Base-by-base conservation (phyloP, 2,113 vertebrate genomes). In the Pogona vitticeps region DNA sequence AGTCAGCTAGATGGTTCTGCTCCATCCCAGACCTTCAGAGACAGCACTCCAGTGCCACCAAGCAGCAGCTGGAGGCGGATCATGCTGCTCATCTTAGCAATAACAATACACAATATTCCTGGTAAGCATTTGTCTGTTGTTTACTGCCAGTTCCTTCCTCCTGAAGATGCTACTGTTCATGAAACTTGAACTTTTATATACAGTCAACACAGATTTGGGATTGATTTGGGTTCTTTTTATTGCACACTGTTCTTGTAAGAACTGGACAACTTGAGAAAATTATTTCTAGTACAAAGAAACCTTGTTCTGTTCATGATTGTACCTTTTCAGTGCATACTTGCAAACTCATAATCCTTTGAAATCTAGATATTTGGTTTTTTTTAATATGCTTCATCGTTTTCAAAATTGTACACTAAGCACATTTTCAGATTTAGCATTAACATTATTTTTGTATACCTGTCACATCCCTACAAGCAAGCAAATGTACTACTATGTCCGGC, bases 61-160 rank as follows among this genome's bases (percentile, higher is more conserved):
- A 91, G 88, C 72, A 95, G 94, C 96, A 98, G 98, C 94, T 99
- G 99, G 99, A 95, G 97, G n/a, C 92, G 98, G 14, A 97, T 99
- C 2, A 4, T 95, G 15, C 97, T 99, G 83, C 96, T 99, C 81
- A 99, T 99, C 92, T 93, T 99, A 1, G 99, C 98, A 1, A 98
- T 99, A 89, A 99, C 99, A 92, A 98, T 99, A 90, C 99, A 99
- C 95, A 99, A 99, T 92, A 95, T 99, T 79, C 99, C 99, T 90
- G 98, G 98, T 99, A 80, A 96, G 97, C 3, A 15, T 46, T 15
- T 0, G 12, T 8, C 58, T 52, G 6, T 1, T 33, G 0, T 0
- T 9, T 68, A 31, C 0, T 52, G 81, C 59, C 0, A 6, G 33
- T 21, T 3, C 67, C 68, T 31, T 2, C 1, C 0, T 15, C 52